phyloP scores from a whole-genome alignment of 2,113 vertebrate species.

The Crotalus helleri region DNA sequence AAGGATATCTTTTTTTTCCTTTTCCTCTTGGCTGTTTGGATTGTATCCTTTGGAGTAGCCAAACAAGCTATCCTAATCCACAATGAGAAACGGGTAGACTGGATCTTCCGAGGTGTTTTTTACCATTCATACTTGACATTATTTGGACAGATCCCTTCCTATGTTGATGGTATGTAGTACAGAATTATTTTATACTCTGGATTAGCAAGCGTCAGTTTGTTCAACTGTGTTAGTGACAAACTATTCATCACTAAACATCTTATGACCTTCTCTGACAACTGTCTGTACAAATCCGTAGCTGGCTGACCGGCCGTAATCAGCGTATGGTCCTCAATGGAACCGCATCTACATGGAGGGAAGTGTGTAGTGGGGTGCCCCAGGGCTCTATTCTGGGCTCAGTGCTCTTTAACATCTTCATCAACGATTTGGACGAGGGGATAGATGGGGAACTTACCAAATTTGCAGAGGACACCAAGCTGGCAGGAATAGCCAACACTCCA shows the following conservation, averaged over 20 bases:
- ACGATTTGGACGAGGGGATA: no score
- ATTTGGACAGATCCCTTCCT: conserved; percentile 86
- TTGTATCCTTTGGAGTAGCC: conserved; percentile 94
- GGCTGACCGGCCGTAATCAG: no score
- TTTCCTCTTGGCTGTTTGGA: conserved; percentile 94
- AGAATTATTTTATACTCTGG: neutral
- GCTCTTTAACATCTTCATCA: no score
- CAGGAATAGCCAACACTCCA: no score
- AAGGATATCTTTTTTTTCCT: conserved; percentile 98
- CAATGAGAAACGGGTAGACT: conserved; percentile 85
- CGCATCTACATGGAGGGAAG: no score
- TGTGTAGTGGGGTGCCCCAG: no score
- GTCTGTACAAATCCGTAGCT: neutral
- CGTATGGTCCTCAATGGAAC: no score
- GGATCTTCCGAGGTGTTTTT: conserved; percentile 87
- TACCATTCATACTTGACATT: conserved; percentile 94
- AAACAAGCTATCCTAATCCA: conserved; percentile 94
- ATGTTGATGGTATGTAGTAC: conserved; percentile 80
- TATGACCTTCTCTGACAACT: neutral
- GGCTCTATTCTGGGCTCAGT: no score
- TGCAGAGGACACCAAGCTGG: no score
- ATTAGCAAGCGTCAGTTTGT: neutral
- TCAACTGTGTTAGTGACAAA: neutral
- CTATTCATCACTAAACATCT: neutral
- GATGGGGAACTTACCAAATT: no score